A percentile compares a stretch with the other conserved stretches of the same genome.
Evolutionary conservation across 1,140 invertebrate species (phyloP).

Genomic region (Aradophagus sp.): DNA sequence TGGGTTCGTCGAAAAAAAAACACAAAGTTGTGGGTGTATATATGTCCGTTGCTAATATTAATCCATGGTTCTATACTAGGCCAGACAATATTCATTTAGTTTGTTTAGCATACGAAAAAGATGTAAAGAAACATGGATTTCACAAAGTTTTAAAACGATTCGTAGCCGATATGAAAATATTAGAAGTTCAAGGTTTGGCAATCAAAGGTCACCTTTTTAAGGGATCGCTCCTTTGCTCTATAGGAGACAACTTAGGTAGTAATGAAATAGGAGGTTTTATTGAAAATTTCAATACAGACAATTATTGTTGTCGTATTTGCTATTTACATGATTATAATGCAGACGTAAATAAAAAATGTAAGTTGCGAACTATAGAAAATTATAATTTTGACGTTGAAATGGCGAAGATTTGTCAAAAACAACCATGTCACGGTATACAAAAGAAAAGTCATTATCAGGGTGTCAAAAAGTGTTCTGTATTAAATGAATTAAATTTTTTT

Average conservation of each 20-base stretch:
- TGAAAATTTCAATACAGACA: constrained; percentile 44
- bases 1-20: constrained; percentile 26
- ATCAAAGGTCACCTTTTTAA: constrained; percentile 17
- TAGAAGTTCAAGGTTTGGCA: constrained; percentile 25
- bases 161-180: constrained; percentile 19
- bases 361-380: constrained; percentile 11
- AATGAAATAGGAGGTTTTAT: constrained; percentile 54
- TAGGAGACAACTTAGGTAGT: constrained; percentile 56
- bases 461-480: constrained; percentile 9
- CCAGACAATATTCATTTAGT: constrained; percentile 14
- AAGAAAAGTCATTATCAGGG: constrained; percentile 9
- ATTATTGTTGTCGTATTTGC: constrained; percentile 53
- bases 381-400: constrained; percentile 5
- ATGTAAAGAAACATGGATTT: constrained; percentile 17
- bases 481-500: constrained; percentile 31
- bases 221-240: constrained; percentile 24
- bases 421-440: too few relatives aligned
- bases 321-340: constrained; percentile 3
- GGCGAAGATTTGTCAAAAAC: neutral
- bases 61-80: constrained; percentile 14
- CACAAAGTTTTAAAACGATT: constrained; percentile 18
- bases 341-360: constrained; percentile 3
- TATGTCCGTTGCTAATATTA: constrained; percentile 35
- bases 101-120: constrained; percentile 18
- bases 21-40: constrained; percentile 32